A percentile compares a stretch with the other conserved stretches of the same genome.
These are phyloP conservation scores for Colaptes auratus DNA, from an alignment of 2,113 vertebrate species.

Conservation along the genomic window DNA sequence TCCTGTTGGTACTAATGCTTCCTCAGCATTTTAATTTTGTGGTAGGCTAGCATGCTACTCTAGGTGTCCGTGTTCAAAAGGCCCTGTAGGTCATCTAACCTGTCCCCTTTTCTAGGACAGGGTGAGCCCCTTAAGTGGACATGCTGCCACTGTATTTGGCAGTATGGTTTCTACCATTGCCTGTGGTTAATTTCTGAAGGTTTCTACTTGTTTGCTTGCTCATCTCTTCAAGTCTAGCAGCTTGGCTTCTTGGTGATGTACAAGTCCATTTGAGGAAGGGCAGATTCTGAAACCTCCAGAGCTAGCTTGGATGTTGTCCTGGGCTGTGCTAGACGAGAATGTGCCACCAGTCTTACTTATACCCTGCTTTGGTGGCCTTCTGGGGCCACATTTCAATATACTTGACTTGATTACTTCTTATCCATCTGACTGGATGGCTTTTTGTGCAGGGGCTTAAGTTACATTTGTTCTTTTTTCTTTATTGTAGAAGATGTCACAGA, in stretches of 20 bases:
- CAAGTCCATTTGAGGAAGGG: background rate
- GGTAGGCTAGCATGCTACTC: background rate
- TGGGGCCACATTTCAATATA: accelerated
- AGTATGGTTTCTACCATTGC: background rate
- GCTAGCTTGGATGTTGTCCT: background rate
- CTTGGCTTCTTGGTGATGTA: background rate
- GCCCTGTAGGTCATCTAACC: background rate
- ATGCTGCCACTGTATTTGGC: background rate
- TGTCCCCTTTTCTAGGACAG: background rate
- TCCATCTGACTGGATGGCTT: background rate
- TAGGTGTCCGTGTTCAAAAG: background rate
- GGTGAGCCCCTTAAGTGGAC: background rate
- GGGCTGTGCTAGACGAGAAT: background rate
- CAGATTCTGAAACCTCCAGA: background rate
- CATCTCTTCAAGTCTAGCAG: background rate
- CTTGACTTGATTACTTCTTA: background rate
- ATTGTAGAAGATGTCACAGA: background rate
- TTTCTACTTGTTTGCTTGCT: background rate
- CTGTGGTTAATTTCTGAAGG: background rate
- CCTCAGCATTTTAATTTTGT: background rate
- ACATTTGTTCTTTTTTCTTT: background rate
- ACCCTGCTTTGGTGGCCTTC: background rate
- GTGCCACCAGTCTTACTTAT: background rate
- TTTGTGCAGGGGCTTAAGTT: background rate
- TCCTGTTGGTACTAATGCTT: background rate